Percentiles rank a stretch among this genome's conserved stretches.
These are phyloP conservation scores for Andrena flavipes DNA, from an alignment of 2,888 invertebrate species.

Conservation along the genomic window DNA sequence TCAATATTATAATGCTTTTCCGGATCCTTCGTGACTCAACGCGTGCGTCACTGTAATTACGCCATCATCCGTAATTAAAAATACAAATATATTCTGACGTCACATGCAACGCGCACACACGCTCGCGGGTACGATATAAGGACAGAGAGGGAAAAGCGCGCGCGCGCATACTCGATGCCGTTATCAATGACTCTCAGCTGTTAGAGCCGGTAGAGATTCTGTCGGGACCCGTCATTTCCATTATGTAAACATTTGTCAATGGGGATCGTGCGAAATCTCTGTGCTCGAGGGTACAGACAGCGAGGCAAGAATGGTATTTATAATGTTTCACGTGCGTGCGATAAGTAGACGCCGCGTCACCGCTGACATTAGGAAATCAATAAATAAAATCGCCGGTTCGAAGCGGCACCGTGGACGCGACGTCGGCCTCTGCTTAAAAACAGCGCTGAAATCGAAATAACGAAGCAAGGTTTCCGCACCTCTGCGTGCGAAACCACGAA, in stretches of 20 bases:
- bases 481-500: background rate
- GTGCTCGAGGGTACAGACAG: background rate
- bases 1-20: conserved; percentile 45
- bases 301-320: background rate
- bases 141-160: background rate
- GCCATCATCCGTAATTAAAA: background rate
- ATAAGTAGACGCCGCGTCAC: conserved; percentile 28
- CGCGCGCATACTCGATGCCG: background rate
- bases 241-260: conserved; percentile 1
- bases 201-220: conserved; percentile 34
- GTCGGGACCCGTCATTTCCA: background rate
- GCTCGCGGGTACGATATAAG: background rate
- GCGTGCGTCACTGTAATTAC: conserved; percentile 32
- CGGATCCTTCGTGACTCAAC: conserved; percentile 35
- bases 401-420: conserved; percentile 22
- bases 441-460: background rate
- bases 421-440: background rate
- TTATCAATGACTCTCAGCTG: conserved; percentile 56
- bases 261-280: no score
- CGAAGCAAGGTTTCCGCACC: background rate
- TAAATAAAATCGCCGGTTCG: conserved; percentile 43
- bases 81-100: conserved; percentile 37
- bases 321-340: conserved; percentile 13
- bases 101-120: background rate
- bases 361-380: conserved; percentile 55